These are phyloP conservation scores for Astropecten irregularis DNA, from an alignment of 53 echinoderm and acorn worm species.

Conservation along the genomic window DNA sequence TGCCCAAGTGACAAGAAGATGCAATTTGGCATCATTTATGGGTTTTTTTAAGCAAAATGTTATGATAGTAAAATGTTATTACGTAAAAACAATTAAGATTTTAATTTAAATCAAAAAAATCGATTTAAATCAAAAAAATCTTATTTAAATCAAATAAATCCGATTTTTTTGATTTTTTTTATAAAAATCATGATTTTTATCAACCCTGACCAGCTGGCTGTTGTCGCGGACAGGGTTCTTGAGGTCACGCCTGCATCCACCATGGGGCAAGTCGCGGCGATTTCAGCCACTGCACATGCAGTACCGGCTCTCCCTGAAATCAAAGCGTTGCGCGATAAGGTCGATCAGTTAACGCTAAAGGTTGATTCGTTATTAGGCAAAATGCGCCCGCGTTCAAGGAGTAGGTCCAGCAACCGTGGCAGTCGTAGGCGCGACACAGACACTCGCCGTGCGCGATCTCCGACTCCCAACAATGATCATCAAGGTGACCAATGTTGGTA, in stretches of 20 bases:
- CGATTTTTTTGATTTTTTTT: too few species aligned
- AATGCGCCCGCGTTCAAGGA: neutral
- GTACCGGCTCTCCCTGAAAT: neutral
- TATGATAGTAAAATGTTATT: too few species aligned
- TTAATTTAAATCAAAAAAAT: too few species aligned
- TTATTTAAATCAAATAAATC: too few species aligned
- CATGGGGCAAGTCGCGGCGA: neutral
- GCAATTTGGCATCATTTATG: too few species aligned
- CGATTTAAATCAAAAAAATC: too few species aligned
- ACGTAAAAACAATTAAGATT: too few species aligned
- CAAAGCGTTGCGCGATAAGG: neutral
- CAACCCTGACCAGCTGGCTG: too few species aligned
- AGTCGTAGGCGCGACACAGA: neutral
- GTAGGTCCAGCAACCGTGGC: neutral
- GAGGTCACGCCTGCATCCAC: neutral
- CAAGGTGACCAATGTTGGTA: slow-evolving; percentile 21
- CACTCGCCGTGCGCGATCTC: neutral
- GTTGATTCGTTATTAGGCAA: neutral
- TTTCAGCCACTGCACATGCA: neutral
- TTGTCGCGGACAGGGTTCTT: slow-evolving; percentile 37
- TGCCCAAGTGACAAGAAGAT: too few species aligned
- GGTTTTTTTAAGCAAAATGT: too few species aligned
- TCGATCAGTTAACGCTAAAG: neutral
- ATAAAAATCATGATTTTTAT: too few species aligned
- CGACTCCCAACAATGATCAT: neutral